Conservation (phyloP, 2,888 invertebrate genomes). For the Lomographa bimaculata region DNA sequence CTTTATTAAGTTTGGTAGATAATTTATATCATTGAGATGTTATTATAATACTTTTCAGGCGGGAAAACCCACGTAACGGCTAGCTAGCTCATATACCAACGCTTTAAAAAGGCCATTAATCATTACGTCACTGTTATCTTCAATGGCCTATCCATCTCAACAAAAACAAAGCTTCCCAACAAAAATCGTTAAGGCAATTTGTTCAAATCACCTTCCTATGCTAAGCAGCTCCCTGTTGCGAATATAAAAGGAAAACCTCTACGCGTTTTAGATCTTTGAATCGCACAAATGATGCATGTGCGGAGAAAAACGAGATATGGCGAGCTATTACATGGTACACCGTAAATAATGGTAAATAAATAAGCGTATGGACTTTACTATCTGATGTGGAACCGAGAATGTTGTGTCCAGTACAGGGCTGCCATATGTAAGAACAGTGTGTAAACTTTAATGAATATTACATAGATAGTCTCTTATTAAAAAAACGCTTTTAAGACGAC, state of each 20-base stretch:
- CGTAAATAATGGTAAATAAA: slow-evolving; percentile 82
- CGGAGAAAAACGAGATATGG: slow-evolving; percentile 71
- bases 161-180: slow-evolving; percentile 62
- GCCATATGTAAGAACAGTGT: slow-evolving; percentile 33
- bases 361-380: slow-evolving; percentile 71
- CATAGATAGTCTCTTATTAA: no score
- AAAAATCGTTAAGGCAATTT: slow-evolving; percentile 77
- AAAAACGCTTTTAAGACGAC: no score
- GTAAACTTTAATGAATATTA: no score
- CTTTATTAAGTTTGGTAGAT: no score
- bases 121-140: slow-evolving; percentile 23
- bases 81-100: no score
- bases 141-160: slow-evolving; percentile 53
- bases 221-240: slow-evolving; percentile 69
- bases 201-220: slow-evolving; percentile 78
- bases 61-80: no score
- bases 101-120: slow-evolving; percentile 2
- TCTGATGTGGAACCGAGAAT: slow-evolving; percentile 70
- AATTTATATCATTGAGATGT: no score
- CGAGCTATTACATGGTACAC: slow-evolving; percentile 72
- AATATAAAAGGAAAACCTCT: slow-evolving; percentile 55
- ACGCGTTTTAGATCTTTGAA: slow-evolving; percentile 56
- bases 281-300: slow-evolving; percentile 69
- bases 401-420: slow-evolving; percentile 44
- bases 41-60: no score